Conservation (phyloP, 2,113 vertebrate species). For the Chlamydotis undulata region DNA sequence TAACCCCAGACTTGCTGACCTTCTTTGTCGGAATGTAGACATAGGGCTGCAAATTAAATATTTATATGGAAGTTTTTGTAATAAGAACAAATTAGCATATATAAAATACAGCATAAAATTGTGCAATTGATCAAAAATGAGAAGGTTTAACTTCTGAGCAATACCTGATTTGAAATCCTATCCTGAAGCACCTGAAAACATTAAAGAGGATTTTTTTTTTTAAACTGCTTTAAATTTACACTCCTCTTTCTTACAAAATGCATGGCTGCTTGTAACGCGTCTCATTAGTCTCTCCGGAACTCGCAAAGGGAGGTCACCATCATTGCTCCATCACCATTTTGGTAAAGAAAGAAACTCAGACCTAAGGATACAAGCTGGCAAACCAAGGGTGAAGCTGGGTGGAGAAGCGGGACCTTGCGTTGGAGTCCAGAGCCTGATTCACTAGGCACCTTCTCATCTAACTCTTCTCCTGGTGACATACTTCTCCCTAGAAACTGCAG, state of each 20-base stretch:
- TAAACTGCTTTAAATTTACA: neutral
- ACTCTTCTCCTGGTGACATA: neutral
- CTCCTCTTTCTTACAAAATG: neutral
- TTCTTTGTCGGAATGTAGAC: neutral
- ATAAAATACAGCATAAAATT: neutral
- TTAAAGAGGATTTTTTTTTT: neutral
- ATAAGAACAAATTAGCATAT: neutral
- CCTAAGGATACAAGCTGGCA: neutral
- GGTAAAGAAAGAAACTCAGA: neutral
- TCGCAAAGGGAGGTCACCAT: neutral
- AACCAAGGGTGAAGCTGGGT: neutral
- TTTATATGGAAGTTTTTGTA: neutral
- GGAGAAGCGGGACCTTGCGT: neutral
- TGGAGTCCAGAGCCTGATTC: neutral
- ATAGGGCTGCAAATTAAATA: neutral
- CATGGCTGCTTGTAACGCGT: neutral
- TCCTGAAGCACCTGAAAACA: neutral
- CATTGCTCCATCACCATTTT: neutral
- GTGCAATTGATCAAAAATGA: neutral
- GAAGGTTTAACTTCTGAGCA: neutral
- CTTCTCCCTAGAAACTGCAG: slow-evolving; percentile 37
- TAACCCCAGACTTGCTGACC: neutral
- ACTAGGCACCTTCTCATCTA: neutral
- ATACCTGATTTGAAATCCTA: neutral
- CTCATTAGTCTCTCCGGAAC: neutral